A percentile compares a stretch with the other conserved stretches of the same genome.
These are phyloP conservation scores for Prochilodus magdalenae DNA, from an alignment of 2,113 vertebrate species.

Conservation along the genomic window DNA sequence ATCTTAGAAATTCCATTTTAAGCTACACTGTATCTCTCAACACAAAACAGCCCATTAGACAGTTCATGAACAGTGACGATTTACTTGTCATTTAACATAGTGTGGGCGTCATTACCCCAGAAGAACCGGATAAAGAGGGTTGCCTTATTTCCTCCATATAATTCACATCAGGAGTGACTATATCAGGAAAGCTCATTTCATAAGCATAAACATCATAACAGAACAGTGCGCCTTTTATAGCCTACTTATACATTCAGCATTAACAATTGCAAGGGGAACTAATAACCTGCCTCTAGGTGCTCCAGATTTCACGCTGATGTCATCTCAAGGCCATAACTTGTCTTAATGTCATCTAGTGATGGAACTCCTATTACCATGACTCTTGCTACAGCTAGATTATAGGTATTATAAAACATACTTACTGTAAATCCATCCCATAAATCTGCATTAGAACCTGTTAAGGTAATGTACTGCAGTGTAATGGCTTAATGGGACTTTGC, in stretches of 20 bases:
- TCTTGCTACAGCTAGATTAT: neutral
- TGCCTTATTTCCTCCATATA: no score
- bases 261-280: conserved; percentile 7
- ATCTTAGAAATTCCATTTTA: no score
- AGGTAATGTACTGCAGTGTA: neutral
- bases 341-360: conserved; percentile 10
- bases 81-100: no score
- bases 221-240: no score
- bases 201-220: no score
- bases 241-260: neutral
- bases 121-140: no score
- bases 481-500: conserved; percentile 5
- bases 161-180: no score
- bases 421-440: conserved; percentile 13
- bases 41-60: no score
- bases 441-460: conserved; percentile 16
- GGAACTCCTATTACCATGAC: neutral
- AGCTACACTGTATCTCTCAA: no score
- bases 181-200: no score
- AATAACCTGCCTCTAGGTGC: neutral
- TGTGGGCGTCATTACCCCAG: no score
- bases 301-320: neutral
- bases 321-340: neutral
- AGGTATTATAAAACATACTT: conserved; percentile 9
- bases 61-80: no score